phyloP scores from a whole-genome alignment of 2,888 invertebrate genomes.

The Bruchidius siliquastri region DNA sequence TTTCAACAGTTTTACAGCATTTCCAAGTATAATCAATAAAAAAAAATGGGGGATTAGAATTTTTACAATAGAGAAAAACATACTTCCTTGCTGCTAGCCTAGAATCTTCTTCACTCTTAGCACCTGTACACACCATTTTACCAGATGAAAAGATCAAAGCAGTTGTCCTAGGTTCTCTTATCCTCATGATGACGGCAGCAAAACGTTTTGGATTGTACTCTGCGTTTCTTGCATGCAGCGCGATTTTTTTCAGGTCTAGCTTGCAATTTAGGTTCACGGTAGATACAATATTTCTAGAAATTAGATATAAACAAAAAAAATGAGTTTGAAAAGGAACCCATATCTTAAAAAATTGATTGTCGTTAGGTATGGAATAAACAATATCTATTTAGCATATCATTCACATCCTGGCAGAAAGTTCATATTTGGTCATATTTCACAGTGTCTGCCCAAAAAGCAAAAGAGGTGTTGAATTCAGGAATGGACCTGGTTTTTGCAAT shows the following conservation, averaged over 20 bases:
- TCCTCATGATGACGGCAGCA: conserved; percentile 98
- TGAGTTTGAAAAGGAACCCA: too few species aligned
- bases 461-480: too few species aligned
- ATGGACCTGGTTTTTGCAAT: too few species aligned
- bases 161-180: conserved; percentile 81
- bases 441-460: too few species aligned
- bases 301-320: conserved; percentile 2
- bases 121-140: conserved; percentile 85
- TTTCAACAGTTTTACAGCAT: too few species aligned
- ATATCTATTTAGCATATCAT: too few species aligned
- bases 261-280: conserved; percentile 95
- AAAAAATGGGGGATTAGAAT: too few species aligned
- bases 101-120: conserved; percentile 78
- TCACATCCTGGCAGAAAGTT: too few species aligned
- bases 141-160: conserved; percentile 80
- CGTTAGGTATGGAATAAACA: neutral
- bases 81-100: conserved; percentile 68
- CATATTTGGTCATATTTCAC: too few species aligned
- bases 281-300: conserved; percentile 90
- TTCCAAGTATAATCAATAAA: too few species aligned
- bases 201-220: conserved; percentile 99
- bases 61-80: conserved; percentile 35
- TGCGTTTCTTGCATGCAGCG: conserved; percentile 95
- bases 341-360: neutral
- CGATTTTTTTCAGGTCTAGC: conserved; percentile 94